Evolutionary conservation across 92 coral and sea anemone species (phyloP).

Genomic region (Phenganax stokvisi): DNA sequence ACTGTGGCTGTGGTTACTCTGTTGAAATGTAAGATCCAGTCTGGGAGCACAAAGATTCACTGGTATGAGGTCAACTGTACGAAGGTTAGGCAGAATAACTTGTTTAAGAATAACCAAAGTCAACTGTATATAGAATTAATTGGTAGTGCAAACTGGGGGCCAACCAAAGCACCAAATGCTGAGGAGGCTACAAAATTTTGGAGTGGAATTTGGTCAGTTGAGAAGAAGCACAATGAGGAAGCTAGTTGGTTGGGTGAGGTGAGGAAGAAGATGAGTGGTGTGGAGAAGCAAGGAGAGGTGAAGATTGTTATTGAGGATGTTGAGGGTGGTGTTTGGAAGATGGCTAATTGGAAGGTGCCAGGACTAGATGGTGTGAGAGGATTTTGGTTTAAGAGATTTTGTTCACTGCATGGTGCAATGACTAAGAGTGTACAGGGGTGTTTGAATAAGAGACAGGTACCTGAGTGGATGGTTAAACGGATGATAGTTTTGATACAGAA

Average conservation of each 20-base stretch:
- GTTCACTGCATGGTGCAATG: too few relatives aligned
- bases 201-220: background rate
- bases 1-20: background rate
- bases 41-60: background rate
- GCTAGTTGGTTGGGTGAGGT: slow-evolving; percentile 29
- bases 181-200: background rate
- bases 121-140: slow-evolving; percentile 24
- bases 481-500: too few relatives aligned
- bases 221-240: slow-evolving; percentile 1
- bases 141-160: slow-evolving; percentile 32
- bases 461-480: too few relatives aligned
- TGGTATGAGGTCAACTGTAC: background rate
- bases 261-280: slow-evolving; percentile 17
- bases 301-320: too few relatives aligned
- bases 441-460: too few relatives aligned
- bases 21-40: background rate
- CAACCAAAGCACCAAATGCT: background rate
- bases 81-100: slow-evolving; percentile 1
- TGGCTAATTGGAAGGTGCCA: too few relatives aligned
- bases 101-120: slow-evolving; percentile 23
- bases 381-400: too few relatives aligned
- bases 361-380: too few relatives aligned
- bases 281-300: slow-evolving; percentile 2
- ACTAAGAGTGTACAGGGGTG: too few relatives aligned
- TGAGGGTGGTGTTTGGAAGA: too few relatives aligned